Evolutionary conservation across 2,113 vertebrate genomes (phyloP).

Genomic region (Promerops cafer): DNA sequence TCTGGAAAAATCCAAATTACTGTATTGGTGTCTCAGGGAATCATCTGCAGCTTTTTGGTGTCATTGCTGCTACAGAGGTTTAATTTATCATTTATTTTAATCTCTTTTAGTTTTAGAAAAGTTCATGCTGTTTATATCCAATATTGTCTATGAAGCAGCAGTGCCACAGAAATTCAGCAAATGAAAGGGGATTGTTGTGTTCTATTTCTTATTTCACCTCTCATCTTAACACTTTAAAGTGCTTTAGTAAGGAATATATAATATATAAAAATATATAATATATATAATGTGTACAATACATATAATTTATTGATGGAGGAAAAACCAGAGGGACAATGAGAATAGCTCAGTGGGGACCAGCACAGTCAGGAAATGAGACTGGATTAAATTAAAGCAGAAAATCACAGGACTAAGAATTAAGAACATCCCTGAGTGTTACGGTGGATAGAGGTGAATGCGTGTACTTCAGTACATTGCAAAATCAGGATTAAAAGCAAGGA

Average conservation of each 20-base stretch:
- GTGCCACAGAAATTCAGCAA: not conserved
- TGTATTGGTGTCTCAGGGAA: not conserved
- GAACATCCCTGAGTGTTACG: not conserved
- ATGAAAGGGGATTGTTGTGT: not conserved
- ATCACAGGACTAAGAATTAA: not conserved
- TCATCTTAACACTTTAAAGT: not conserved
- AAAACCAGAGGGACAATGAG: not conserved
- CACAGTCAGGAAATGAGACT: not conserved
- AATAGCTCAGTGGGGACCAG: not conserved
- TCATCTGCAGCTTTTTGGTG: not conserved
- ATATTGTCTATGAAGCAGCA: not conserved
- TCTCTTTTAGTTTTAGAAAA: not conserved
- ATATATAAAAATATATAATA: too few relatives aligned
- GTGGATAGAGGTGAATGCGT: not conserved
- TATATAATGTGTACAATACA: not conserved
- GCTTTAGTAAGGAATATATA: not conserved
- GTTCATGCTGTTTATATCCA: not conserved
- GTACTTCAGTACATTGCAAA: not conserved
- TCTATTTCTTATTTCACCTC: not conserved
- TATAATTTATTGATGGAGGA: not conserved
- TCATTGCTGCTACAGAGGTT: accelerated
- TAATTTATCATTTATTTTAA: not conserved
- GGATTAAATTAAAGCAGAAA: not conserved
- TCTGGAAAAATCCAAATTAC: not conserved
- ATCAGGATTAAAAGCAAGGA: not conserved